Evolutionary conservation across 2,888 invertebrate species (phyloP).

Genomic region (Heliconius cydno): DNA sequence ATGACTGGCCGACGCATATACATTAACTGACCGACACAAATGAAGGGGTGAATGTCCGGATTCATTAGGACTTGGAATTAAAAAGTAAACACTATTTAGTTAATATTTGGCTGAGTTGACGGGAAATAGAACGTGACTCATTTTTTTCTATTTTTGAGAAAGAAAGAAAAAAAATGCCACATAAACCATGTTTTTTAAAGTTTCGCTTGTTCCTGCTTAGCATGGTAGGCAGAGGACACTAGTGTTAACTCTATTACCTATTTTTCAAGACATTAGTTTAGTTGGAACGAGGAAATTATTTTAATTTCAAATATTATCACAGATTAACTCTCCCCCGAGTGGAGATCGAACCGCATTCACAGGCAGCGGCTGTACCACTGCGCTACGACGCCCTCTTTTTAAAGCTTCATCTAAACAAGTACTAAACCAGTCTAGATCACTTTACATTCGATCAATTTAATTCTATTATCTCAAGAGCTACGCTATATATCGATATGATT

Average conservation of each 20-base stretch:
- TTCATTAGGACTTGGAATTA: constrained; percentile 18
- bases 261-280: background rate
- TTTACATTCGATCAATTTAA: constrained; percentile 6
- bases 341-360: background rate
- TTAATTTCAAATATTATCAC: too few species aligned
- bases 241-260: background rate
- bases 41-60: constrained; percentile 28
- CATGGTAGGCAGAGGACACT: too few species aligned
- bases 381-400: background rate
- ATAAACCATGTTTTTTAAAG: too few species aligned
- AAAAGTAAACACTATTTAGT: constrained; percentile 26
- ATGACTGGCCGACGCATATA: constrained; percentile 46
- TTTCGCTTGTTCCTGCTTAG: too few species aligned
- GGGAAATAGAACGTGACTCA: background rate
- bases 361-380: background rate
- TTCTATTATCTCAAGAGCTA: constrained; percentile 16
- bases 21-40: constrained; percentile 38
- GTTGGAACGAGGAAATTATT: too few species aligned
- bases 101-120: constrained; percentile 5
- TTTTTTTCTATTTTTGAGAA: background rate
- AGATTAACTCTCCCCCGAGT: background rate
- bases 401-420: background rate
- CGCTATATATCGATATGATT: background rate
- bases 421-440: constrained; percentile 4
- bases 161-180: background rate